Base-by-base conservation (phyloP, 2,113 vertebrate species). In the Daubentonia madagascariensis region DNA sequence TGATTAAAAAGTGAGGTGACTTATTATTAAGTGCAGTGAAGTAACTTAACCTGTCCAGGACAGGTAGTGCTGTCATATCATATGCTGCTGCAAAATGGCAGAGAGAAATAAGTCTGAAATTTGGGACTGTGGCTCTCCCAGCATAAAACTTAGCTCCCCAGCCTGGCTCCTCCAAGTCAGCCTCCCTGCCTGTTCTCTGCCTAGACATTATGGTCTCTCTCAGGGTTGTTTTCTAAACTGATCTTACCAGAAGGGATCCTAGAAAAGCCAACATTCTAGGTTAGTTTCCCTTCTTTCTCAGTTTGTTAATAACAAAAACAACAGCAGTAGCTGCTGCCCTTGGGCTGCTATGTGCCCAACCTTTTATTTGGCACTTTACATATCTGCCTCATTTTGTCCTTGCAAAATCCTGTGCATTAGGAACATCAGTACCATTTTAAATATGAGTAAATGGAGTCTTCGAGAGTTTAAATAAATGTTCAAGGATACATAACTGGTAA, bases 381-480 rank as follows among this genome's bases (percentile, higher is more conserved):
- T 70, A 72, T 86, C 43, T 28, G 83, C 50, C 67, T 90, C 81
- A 43, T 67, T 86, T 89, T 45, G 30, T 54, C 45, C 59, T 85
- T 65, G n/a, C 35, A 78, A 90, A 85, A 61, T 18, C 22, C 65
- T 43, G 9, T 59, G 57, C 43, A 43, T 70, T 22, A 20, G 28
- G n/a, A 68, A 61, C 67, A 91, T 22, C n/a, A 54, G 59, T 23
- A 48, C 43, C 22, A 1, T 73, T 54, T 91, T 85, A 35, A 40
- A 45, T 0, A 59, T 1, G 50, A 93, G 75, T 30, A 84, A n/a
- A 96, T 52, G 35, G 32, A 68, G 52, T 59, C 45, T 72, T 76
- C 1, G 37, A 73, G 54, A 83, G 13, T 20, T 85, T 37, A 50
- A 48, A n/a, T 28, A 68, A 50, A 22, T 37, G 7, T 57, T 72